Percentiles rank a stretch among this genome's conserved stretches.
Evolutionary conservation across 2,888 invertebrate species (phyloP).

Genomic region (Cephus pulcher): DNA sequence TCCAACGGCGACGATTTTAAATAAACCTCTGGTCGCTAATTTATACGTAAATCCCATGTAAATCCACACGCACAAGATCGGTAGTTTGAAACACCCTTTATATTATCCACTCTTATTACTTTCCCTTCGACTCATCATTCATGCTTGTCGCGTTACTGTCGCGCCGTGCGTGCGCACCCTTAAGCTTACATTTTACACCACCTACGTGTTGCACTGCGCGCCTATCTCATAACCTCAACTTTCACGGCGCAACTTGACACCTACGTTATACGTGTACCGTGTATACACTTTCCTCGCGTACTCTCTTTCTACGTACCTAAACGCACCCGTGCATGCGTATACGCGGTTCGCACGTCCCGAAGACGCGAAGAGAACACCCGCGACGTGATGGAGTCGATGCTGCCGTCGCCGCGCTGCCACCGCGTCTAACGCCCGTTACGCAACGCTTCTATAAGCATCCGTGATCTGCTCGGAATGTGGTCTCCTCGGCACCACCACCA

Average conservation of each 20-base stretch:
- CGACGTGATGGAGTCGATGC: slow-evolving; percentile 11
- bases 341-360: neutral
- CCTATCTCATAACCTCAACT: neutral
- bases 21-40: neutral
- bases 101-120: neutral
- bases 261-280: neutral
- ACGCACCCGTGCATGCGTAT: neutral
- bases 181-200: neutral
- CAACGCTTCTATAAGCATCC: slow-evolving; percentile 66
- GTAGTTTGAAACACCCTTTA: neutral
- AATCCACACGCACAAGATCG: neutral
- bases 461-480: slow-evolving; percentile 62
- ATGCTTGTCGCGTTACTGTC: neutral
- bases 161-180: neutral
- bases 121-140: neutral
- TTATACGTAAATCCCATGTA: neutral
- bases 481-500: slow-evolving; percentile 21
- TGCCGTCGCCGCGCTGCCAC: slow-evolving; percentile 42
- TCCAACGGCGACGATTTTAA: neutral
- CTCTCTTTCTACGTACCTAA: neutral
- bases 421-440: slow-evolving; percentile 56
- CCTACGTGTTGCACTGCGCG: neutral
- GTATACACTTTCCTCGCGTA: neutral
- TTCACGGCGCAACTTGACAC: neutral
- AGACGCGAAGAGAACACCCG: neutral